Base-by-base conservation (phyloP, 2,113 vertebrate species). In the Calidris pugnax region DNA sequence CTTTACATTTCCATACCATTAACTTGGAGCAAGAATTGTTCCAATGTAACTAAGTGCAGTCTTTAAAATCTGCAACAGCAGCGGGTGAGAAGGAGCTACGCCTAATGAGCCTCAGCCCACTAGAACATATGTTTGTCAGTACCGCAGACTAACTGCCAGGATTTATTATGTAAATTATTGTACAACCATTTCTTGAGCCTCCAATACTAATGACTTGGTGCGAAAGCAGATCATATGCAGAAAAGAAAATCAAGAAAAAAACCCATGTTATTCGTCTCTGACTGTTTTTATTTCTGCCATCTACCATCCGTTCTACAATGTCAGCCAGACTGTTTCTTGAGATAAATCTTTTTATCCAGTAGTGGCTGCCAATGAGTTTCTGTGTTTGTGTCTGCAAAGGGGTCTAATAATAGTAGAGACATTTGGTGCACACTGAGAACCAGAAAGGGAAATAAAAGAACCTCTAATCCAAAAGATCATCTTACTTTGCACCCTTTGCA, bases 141-240 rank as follows among this genome's bases (percentile, higher is more conserved):
- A 26, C 45, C 8, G 3, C 69, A 73, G 57, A 64, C 8, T 35
- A 71, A 67, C 14, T 41, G 41, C 37, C 63, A 78, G 39, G 26
- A 66, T 79, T 93, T 87, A 73, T 76, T 66, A 83, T 68, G 57
- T 72, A 87, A 94, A 87, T 93, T 89, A 68, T 45, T 48, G 53
- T 63, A 72, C 66, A 87, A 79, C 28, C 30, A n/a, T 56, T 82
- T 45, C 69, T 87, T 21, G 28, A 72, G 27, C 47, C 62, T 91
- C 75, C 14, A 33, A 23, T 37, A 9, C 24, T 85, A 87, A 89
- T 57, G 71, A 10, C 30, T 76, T 27, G 9, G 45, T 85, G 67
- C n/a, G n/a, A 93, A 92, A 93, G 73, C 48, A 89, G 48, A 81
- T 60, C 64, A 43, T 23, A 33, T 22, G 71, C 27, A 91, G 64